These are phyloP conservation scores for Diloba caeruleocephala DNA, from an alignment of 2,888 invertebrate species.

Conservation along the genomic window DNA sequence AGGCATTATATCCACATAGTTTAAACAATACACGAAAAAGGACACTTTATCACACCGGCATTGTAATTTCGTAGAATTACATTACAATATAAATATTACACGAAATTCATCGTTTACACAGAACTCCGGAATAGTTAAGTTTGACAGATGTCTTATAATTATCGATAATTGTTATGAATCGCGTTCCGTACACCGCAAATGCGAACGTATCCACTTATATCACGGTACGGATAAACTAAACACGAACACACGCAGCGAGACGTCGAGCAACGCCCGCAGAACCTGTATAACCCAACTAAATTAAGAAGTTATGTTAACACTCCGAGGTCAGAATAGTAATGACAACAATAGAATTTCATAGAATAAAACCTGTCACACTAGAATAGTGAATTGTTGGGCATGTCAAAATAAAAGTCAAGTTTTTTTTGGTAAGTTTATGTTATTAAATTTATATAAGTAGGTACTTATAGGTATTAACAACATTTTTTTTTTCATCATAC, in stretches of 20 bases:
- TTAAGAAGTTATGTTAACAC: conserved; percentile 18
- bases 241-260: conserved; percentile 52
- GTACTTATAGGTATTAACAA: too few species aligned
- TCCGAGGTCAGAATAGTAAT: conserved; percentile 2
- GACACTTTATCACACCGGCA: conserved; percentile 68
- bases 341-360: conserved; percentile 31
- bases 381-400: conserved; percentile 40
- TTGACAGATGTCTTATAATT: conserved; percentile 80
- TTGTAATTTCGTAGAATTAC: conserved; percentile 48
- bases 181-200: conserved; percentile 67
- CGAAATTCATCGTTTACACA: conserved; percentile 66
- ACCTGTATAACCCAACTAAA: conserved; percentile 44
- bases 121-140: conserved; percentile 66
- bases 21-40: conserved; percentile 65
- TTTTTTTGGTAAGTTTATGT: too few species aligned
- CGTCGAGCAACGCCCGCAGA: conserved; percentile 66
- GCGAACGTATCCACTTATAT: conserved; percentile 74
- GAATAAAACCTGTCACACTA: conserved; percentile 44
- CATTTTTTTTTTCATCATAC: too few species aligned
- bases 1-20: conserved; percentile 76
- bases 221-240: conserved; percentile 78
- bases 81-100: conserved; percentile 63
- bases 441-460: too few species aligned
- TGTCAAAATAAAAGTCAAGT: too few species aligned
- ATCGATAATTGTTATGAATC: conserved; percentile 65